These are phyloP conservation scores for Dasyprocta punctata DNA, from an alignment of 2,113 vertebrate genomes.

Conservation along the genomic window DNA sequence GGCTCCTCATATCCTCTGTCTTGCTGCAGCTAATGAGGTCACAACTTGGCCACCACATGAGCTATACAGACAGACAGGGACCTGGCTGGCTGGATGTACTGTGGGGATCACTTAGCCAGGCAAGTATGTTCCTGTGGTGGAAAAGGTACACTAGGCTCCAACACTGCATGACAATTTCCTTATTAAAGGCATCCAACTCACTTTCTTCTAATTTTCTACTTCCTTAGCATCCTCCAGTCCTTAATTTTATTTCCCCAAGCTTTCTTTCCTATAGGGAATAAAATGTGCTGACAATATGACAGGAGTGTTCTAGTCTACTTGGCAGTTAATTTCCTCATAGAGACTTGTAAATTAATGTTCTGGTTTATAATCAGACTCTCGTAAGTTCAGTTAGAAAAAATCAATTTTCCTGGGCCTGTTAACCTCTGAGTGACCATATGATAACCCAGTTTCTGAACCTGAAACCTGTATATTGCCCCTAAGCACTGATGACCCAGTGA, in stretches of 20 bases:
- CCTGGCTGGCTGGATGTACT: background rate
- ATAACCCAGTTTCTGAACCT: background rate
- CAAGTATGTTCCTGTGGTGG: background rate
- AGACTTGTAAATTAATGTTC: conserved; percentile 60
- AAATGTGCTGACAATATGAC: conserved; percentile 58
- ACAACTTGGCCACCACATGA: background rate
- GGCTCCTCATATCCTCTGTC: background rate
- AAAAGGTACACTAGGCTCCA: background rate
- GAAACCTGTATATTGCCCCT: background rate
- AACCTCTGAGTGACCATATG: conserved; percentile 27
- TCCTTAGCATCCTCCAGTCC: conserved; percentile 28
- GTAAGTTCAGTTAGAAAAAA: conserved; percentile 44
- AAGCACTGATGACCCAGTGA: background rate
- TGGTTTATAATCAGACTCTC: conserved; percentile 54
- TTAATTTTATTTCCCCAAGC: conserved; percentile 58
- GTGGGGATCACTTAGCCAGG: background rate
- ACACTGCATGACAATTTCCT: background rate
- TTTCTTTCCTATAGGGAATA: conserved; percentile 36
- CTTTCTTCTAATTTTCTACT: conserved; percentile 52
- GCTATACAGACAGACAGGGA: background rate
- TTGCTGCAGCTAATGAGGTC: background rate
- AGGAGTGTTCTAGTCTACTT: conserved; percentile 41
- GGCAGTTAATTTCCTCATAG: conserved; percentile 68
- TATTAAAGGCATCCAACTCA: conserved; percentile 33
- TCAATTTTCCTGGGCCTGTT: conserved; percentile 48